Percentiles rank a stretch among this genome's conserved stretches.
phyloP scores from a whole-genome alignment of 2,113 vertebrate species.

The Raphicerus campestris region DNA sequence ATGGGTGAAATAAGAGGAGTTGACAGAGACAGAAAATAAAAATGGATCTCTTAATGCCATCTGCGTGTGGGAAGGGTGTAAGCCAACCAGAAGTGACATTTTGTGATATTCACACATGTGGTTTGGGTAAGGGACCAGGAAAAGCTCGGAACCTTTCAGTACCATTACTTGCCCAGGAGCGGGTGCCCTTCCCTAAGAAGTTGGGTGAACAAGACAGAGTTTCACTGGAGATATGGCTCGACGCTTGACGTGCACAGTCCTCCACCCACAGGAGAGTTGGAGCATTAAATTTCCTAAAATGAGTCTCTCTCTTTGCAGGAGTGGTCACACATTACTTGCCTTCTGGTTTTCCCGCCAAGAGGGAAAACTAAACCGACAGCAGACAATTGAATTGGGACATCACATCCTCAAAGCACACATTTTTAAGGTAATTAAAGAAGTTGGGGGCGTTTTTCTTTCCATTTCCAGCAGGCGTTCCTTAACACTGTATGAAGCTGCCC shows the following conservation, averaged over 20 bases:
- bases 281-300: slow-evolving; percentile 26
- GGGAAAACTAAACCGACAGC: slow-evolving; percentile 96
- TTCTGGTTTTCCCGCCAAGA: slow-evolving; percentile 99
- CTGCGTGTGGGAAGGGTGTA: slow-evolving; percentile 36
- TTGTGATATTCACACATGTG: slow-evolving; percentile 36
- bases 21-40: slow-evolving; percentile 36
- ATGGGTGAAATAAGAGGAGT: not conserved
- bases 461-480: not conserved
- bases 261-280: not conserved
- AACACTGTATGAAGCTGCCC: not conserved
- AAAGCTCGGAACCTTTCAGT: not conserved
- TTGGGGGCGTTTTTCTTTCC: not conserved
- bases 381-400: slow-evolving; percentile 98
- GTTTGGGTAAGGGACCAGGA: slow-evolving; percentile 20
- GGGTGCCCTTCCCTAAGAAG: not conserved
- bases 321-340: slow-evolving; percentile 97
- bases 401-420: slow-evolving; percentile 99
- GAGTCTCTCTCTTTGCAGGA: slow-evolving; percentile 82
- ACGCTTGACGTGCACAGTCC: not conserved
- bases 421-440: slow-evolving; percentile 90
- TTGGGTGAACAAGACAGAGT: not conserved
- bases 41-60: not conserved
- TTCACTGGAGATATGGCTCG: not conserved
- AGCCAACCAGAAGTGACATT: slow-evolving; percentile 32
- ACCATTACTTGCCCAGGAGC: not conserved